Percentiles rank a stretch among this genome's conserved stretches.
Evolutionary conservation across 2,113 vertebrate genomes (phyloP).

Genomic region (Proteles cristata): DNA sequence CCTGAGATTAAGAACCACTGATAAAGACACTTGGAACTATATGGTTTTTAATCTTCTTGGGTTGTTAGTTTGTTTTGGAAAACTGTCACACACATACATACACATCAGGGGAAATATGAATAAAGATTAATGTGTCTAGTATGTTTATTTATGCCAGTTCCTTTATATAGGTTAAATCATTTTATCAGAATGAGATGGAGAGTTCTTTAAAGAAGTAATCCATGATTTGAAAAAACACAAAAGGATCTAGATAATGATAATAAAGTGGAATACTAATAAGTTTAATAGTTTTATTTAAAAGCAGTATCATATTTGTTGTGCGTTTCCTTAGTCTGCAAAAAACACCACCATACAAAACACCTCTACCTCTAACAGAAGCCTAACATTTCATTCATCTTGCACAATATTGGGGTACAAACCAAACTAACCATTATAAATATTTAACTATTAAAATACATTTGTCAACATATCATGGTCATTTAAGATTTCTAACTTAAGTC

Average conservation of each 20-base stretch:
- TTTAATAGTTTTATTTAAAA: constrained; percentile 7
- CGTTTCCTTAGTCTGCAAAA: not conserved
- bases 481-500: constrained; percentile 44
- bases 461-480: not conserved
- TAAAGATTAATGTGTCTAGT: not conserved
- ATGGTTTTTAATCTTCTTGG: not conserved
- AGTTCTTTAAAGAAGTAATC: constrained; percentile 23
- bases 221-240: not conserved
- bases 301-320: not conserved
- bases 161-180: constrained; percentile 15
- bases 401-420: not conserved
- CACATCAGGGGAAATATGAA: not conserved
- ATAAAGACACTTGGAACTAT: not conserved
- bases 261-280: not conserved
- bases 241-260: not conserved
- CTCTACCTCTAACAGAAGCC: not conserved
- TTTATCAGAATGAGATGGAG: constrained; percentile 10
- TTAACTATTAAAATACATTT: not conserved
- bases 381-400: not conserved
- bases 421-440: not conserved
- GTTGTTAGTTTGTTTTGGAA: constrained; percentile 6
- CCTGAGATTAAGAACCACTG: not conserved
- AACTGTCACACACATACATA: not conserved
- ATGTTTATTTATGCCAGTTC: not conserved
- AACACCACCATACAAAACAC: not conserved